Evolutionary conservation across 2,888 invertebrate species (phyloP).

Genomic region (Dasypogon diadema): DNA sequence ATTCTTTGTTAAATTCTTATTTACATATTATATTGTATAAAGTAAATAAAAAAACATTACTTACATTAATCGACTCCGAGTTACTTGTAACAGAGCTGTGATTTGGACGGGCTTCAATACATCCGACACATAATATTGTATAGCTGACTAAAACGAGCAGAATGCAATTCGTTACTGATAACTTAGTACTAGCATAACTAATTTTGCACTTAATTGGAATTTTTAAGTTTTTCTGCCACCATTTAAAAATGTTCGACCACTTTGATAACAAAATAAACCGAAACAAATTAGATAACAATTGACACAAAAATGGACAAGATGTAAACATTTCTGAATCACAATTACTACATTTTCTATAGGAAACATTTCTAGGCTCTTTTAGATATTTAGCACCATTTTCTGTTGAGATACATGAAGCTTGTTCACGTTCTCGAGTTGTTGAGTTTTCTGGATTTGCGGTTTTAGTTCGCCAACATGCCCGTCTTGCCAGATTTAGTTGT

Average conservation of each 20-base stretch:
- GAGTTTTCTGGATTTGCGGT: not conserved
- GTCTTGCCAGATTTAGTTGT: conserved; percentile 77
- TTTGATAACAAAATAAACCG: conserved; percentile 2
- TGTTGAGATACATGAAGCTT: not conserved
- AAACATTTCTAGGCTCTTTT: conserved; percentile 22
- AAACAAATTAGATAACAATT: conserved; percentile 45
- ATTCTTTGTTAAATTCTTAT: too few relatives aligned
- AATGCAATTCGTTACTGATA: conserved; percentile 59
- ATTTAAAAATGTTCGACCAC: conserved; percentile 13
- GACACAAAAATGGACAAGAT: conserved; percentile 29
- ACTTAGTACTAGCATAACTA: conserved; percentile 52
- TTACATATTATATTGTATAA: too few relatives aligned
- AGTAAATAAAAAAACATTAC: conserved; percentile 6
- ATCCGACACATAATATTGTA: conserved; percentile 58
- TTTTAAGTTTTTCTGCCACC: not conserved
- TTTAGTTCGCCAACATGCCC: conserved; percentile 73
- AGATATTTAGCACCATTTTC: conserved; percentile 49
- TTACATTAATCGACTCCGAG: conserved; percentile 50
- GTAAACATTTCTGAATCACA: conserved; percentile 39
- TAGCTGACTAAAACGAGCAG: conserved; percentile 58
- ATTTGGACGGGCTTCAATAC: conserved; percentile 66
- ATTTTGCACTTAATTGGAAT: conserved; percentile 29
- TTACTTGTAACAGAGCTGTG: conserved; percentile 51
- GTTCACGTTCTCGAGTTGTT: conserved; percentile 10
- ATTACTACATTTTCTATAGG: conserved; percentile 40